Base-by-base conservation (phyloP, 64 coral and sea anemone genomes). In the Montipora sp. region DNA sequence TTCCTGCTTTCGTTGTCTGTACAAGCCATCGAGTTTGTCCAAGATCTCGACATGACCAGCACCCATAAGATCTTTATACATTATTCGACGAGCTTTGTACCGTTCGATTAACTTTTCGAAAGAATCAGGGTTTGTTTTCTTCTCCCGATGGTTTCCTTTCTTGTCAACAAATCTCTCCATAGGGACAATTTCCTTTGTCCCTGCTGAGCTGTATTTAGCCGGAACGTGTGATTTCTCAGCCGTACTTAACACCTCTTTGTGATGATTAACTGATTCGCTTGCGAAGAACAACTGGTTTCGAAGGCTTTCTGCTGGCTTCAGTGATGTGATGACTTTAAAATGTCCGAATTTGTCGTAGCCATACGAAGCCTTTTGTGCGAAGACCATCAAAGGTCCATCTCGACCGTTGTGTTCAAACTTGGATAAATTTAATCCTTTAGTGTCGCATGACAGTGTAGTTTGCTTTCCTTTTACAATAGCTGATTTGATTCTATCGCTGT, bases 211-310 rank as follows among this genome's bases (percentile, higher is more conserved):
- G 47, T 71, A 63, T 71, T 85, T 85, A 50, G 1, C 82, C 68
- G 14, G 27, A 68, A 84, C 18, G 81, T 70, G 81, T 48, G 81
- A 84, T 69, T 46, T 71, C 19, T 22, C 61, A 68, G 8, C 14
- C 0, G n/a, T 72, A 8, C n/a, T 85, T 72, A 85, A 48, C 82
- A 85, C 82, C 46, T 85, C 63, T 85, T 85, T 85, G 44, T 85
- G 48, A 3, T 70, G 44, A 20, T 51, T 85, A 48, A 59, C 46
- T 13, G 65, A 71, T 23, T 72, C 82, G 16, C 47, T 47, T 7
- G 83, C 90, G 83, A 98, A 98, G 78, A 98, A 98, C 70, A 98
- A 88, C 89, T 98, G 95, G 89, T 98, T 97, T 75, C 89, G 80
- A 23, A 97, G 18, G 45, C 92, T 97, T 8, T 92, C 59, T 1